phyloP scores from a whole-genome alignment of 2,888 invertebrate genomes.

The Mycogona germanica region DNA sequence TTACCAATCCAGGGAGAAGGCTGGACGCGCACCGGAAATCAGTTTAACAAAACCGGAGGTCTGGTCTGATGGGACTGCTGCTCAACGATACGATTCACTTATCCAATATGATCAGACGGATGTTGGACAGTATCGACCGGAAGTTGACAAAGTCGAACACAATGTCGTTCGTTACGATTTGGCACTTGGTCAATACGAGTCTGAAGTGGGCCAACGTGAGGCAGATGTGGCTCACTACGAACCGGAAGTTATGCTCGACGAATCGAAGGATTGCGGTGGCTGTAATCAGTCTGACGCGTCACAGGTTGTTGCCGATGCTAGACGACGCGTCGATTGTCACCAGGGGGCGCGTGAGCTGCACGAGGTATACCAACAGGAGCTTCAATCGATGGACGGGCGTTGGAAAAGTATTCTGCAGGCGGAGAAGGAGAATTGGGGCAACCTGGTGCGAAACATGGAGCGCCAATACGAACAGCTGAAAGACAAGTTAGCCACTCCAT shows the following conservation, averaged over 20 bases:
- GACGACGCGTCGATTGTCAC: neutral
- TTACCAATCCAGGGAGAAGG: too few relatives aligned
- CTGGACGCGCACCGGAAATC: too few relatives aligned
- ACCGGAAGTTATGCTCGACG: neutral
- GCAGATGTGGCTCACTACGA: too few relatives aligned
- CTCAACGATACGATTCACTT: too few relatives aligned
- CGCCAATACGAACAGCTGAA: neutral
- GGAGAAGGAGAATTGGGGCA: constrained; percentile 4
- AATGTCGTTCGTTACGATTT: too few relatives aligned
- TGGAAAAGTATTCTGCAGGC: constrained; percentile 1
- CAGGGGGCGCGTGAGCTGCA: neutral
- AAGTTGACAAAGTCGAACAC: too few relatives aligned
- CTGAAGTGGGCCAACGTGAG: too few relatives aligned
- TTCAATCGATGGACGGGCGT: neutral
- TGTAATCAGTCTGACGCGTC: neutral
- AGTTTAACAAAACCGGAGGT: too few relatives aligned
- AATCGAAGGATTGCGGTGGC: neutral
- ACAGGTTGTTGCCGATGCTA: neutral
- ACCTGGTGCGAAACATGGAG: constrained; percentile 2
- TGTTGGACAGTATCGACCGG: too few relatives aligned
- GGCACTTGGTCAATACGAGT: too few relatives aligned
- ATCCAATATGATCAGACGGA: too few relatives aligned
- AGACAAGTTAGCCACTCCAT: neutral
- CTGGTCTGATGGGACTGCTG: too few relatives aligned
- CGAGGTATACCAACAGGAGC: neutral